Percentiles rank a stretch among this genome's conserved stretches.
Evolutionary conservation across 2,888 invertebrate genomes (phyloP).

Genomic region (Agonopterix subpropinquella): DNA sequence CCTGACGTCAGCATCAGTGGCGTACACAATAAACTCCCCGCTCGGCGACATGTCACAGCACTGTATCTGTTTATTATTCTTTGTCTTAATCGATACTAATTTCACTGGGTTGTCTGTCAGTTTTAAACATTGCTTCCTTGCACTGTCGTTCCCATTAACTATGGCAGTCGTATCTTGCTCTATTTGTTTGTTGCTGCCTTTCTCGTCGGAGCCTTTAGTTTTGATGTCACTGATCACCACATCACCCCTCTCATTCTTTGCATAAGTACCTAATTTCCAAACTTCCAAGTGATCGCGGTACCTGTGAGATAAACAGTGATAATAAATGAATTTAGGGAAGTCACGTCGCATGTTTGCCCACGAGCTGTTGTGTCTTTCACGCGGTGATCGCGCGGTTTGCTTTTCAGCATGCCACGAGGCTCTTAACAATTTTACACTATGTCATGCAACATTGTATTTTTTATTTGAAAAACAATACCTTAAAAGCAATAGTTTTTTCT

Average conservation of each 20-base stretch:
- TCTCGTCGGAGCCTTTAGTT: conserved; percentile 16
- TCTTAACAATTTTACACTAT: too few relatives aligned
- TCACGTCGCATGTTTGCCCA: too few relatives aligned
- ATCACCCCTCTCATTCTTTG: conserved; percentile 76
- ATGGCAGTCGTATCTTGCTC: conserved; percentile 46
- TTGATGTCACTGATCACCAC: conserved; percentile 29
- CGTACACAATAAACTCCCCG: conserved; percentile 84
- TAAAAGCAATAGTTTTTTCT: conserved; percentile 74
- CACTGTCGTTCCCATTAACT: conserved; percentile 22
- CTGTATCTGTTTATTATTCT: conserved; percentile 79
- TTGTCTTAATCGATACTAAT: conserved; percentile 80
- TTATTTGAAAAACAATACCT: conserved; percentile 35
- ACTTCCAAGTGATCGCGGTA: conserved; percentile 72
- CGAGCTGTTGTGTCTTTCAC: too few relatives aligned
- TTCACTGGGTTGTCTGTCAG: conserved; percentile 78
- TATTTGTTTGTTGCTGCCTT: conserved; percentile 20
- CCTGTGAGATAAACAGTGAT: conserved; percentile 26
- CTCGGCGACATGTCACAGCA: conserved; percentile 82
- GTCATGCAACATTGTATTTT: too few relatives aligned
- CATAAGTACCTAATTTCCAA: conserved; percentile 73
- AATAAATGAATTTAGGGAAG: not conserved
- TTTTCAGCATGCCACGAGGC: too few relatives aligned
- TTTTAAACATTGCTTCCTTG: conserved; percentile 36
- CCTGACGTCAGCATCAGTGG: conserved; percentile 79
- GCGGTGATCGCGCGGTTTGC: too few relatives aligned